These are phyloP conservation scores for Verasper variegatus DNA, from an alignment of 2,113 vertebrate genomes.

Conservation along the genomic window DNA sequence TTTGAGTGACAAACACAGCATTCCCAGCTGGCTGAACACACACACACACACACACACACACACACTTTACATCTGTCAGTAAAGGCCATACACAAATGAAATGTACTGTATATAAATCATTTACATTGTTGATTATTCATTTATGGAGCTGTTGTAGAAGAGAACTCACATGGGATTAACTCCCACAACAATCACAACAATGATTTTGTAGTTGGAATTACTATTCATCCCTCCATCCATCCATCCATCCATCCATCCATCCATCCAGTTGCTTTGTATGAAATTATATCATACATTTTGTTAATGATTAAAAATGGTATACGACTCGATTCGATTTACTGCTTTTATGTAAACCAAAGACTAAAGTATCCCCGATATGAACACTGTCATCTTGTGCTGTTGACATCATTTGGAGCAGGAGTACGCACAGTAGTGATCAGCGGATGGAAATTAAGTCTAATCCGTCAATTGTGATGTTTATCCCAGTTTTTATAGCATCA, in stretches of 20 bases:
- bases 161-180: background rate
- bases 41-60: background rate
- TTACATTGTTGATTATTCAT: conserved; percentile 34
- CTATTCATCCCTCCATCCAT: background rate
- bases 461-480: no score
- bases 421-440: no score
- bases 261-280: background rate
- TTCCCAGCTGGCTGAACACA: conserved; percentile 7
- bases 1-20: background rate
- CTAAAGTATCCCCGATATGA: no score
- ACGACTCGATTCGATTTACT: no score
- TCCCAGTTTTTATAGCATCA: no score
- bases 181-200: no score
- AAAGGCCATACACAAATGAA: conserved; percentile 15
- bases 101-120: conserved; percentile 38
- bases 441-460: no score
- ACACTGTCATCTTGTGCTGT: no score
- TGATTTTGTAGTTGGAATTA: background rate
- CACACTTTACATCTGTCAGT: conserved; percentile 21
- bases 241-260: background rate
- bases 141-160: conserved; percentile 5
- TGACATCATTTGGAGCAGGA: no score
- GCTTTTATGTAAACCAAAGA: no score
- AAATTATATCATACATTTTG: no score
- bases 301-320: no score